Evolutionary conservation across 1,140 invertebrate genomes (phyloP).

Genomic region (Gryllus bimaculatus): DNA sequence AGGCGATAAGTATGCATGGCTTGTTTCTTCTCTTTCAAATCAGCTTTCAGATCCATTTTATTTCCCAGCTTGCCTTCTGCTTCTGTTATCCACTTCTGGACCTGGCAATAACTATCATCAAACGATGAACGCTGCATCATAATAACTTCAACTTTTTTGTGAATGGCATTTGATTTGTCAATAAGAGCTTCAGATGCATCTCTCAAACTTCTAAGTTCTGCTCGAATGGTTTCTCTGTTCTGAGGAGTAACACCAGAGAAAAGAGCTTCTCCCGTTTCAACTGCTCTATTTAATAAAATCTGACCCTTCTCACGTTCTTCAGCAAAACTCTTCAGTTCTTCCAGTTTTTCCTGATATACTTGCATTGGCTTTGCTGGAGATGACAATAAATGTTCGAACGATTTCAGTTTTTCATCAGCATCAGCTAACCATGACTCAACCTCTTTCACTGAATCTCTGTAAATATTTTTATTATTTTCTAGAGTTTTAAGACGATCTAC

Average conservation of each 20-base stretch:
- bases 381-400: slow-evolving; percentile 53
- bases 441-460: slow-evolving; percentile 53
- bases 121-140: slow-evolving; percentile 81
- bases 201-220: slow-evolving; percentile 68
- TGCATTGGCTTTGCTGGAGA: slow-evolving; percentile 48
- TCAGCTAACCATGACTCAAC: slow-evolving; percentile 71
- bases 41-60: slow-evolving; percentile 58
- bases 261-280: slow-evolving; percentile 77
- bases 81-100: slow-evolving; percentile 70
- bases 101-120: slow-evolving; percentile 77
- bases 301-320: slow-evolving; percentile 71
- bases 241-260: slow-evolving; percentile 79
- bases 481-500: slow-evolving; percentile 57
- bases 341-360: slow-evolving; percentile 54
- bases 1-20: slow-evolving; percentile 64
- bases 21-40: slow-evolving; percentile 75
- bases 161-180: slow-evolving; percentile 72
- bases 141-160: slow-evolving; percentile 76
- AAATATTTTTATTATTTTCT: slow-evolving; percentile 53
- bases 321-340: slow-evolving; percentile 62
- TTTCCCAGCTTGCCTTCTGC: slow-evolving; percentile 56
- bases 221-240: slow-evolving; percentile 71
- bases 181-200: slow-evolving; percentile 73
- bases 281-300: slow-evolving; percentile 62
- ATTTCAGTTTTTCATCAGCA: slow-evolving; percentile 59